Conservation (phyloP, 2,888 invertebrate species). For the Spisula solida region DNA sequence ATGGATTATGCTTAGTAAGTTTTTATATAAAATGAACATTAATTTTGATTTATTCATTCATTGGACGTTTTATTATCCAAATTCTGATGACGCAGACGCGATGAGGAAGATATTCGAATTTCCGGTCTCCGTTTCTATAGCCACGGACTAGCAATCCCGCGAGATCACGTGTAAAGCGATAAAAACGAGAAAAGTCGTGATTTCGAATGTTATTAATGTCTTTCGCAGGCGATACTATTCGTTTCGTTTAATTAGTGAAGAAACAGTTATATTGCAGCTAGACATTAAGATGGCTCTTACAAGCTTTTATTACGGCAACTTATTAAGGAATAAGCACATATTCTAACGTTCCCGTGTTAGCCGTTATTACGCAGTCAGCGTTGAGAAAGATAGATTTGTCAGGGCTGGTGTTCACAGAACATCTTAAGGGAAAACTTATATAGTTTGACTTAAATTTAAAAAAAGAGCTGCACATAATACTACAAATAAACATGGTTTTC, state of each 20-base stretch:
- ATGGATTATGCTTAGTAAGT: too few relatives aligned
- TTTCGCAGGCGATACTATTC: not conserved
- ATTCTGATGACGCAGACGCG: too few relatives aligned
- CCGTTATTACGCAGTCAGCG: not conserved
- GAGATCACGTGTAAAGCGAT: not conserved
- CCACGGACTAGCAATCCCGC: not conserved
- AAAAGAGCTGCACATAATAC: too few relatives aligned
- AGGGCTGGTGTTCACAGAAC: too few relatives aligned
- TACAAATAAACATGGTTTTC: too few relatives aligned
- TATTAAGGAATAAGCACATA: slow-evolving; percentile 1
- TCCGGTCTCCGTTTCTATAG: not conserved
- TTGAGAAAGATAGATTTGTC: not conserved
- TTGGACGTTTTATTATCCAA: too few relatives aligned
- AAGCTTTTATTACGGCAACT: not conserved
- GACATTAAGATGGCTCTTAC: not conserved
- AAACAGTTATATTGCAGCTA: not conserved
- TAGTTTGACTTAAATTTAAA: too few relatives aligned
- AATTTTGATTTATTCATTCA: too few relatives aligned
- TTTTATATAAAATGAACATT: too few relatives aligned
- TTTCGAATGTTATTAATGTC: not conserved
- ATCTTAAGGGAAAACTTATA: too few relatives aligned
- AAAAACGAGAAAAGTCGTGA: not conserved
- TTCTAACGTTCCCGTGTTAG: not conserved
- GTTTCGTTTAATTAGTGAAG: slow-evolving; percentile 19
- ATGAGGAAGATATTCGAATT: too few relatives aligned